Base-by-base conservation (phyloP, 1,140 invertebrate genomes). In the Trypoxylus dichotomus region DNA sequence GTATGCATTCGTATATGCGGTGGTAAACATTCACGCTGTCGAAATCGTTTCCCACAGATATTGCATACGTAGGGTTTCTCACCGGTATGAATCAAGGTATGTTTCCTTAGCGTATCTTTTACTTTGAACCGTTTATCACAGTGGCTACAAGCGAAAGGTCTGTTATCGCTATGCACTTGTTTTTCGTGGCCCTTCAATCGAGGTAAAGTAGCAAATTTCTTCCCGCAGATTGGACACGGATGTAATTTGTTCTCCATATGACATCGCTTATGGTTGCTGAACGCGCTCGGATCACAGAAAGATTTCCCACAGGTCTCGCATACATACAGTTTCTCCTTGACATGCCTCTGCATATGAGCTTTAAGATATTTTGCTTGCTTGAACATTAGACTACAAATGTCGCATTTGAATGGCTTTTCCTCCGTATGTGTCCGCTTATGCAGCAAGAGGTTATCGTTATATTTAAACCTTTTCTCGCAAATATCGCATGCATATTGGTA, bases 21-120 rank as follows among this genome's bases (percentile, higher is more conserved):
- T 76, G 90, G 89, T 42, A 91, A 85, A 73, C 90, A 85, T 25
- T 89, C 90, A 80, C 88, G 88, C 10, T 90, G 90, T 24, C 91
- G 88, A 80, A 91, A 92, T 0, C 90, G 90, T 82, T 92, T 90
- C 8, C 88, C 86, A 83, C 94, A 95, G 43, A 90, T 87, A 72
- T 87, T 86, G 83, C 93, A 94, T 79, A 89, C 88, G 84, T 93
- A 94, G 0, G 93, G 93, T 79, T 92, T 89, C 82, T 94, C 92
- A 3, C 94, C 94, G 32, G 92, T 93, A 86, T 94, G 93, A 81
- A 92, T 88, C 81, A 93, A 87, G 79, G 93, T 92, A 86, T 95
- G 94, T 27, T 94, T 93, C 76, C 93, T 90, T 11, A 94, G 87
- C 25, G 90, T 91, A 42, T 93, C 94, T 19, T 80, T 79, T 42